Base-by-base conservation (phyloP, 30 jellyfish, hydroid and myxozoan species). In the Sanderia malayensis region DNA sequence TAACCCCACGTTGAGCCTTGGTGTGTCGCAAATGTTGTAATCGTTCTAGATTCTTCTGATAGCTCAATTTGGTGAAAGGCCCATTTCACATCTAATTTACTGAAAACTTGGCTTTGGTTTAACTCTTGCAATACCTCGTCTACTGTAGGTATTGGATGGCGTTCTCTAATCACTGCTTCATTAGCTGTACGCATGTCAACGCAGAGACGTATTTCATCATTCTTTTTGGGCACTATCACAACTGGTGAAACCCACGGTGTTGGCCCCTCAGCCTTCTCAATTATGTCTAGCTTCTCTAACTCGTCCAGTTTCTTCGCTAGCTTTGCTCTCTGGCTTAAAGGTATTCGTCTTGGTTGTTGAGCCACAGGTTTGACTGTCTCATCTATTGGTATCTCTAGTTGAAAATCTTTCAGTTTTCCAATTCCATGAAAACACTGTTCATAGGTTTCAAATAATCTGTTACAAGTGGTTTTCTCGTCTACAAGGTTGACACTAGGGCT, bases 171-270 rank as follows among this genome's bases (percentile, higher is more conserved):
- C 17, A 79, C 52, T 67, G 84, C 86, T 10, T 45, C 31, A 61
- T 67, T 79, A 46, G 86, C 92, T 52, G 24, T 26, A 66, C 92
- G 45, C 92, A 67, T 65, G 74, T 79, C n/a, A n/a, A n/a, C n/a
- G n/a, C n/a, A n/a, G n/a, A n/a, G n/a, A n/a, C n/a, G n/a, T n/a
- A n/a, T n/a, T n/a, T n/a, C n/a, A n/a, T n/a, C n/a, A n/a, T n/a
- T n/a, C n/a, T n/a, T n/a, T n/a, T n/a, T n/a, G n/a, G n/a, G n/a
- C n/a, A n/a, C n/a, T n/a, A n/a, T n/a, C n/a, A n/a, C n/a, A n/a
- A n/a, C n/a, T n/a, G n/a, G n/a, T n/a, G n/a, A n/a, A n/a, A n/a
- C n/a, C n/a, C n/a, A n/a, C n/a, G n/a, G n/a, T n/a, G n/a, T n/a
- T 19, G 85, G 76, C 11, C 92, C 77, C 49, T 66, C 23, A 60